A percentile compares a stretch with the other conserved stretches of the same genome.
Conservation (phyloP, 2,888 invertebrate species). For the Biston stratarius region DNA sequence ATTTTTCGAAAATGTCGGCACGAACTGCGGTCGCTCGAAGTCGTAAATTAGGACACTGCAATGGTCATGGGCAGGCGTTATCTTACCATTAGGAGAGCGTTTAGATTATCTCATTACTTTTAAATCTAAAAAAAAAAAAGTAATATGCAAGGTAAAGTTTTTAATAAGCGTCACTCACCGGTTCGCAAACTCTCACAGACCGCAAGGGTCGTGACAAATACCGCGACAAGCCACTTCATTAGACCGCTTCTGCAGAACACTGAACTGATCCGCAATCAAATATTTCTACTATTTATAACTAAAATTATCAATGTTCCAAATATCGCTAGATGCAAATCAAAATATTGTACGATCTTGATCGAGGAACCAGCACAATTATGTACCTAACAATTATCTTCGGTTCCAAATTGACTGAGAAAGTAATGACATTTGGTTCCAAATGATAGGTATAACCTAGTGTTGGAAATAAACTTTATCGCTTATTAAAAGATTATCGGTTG, state of each 20-base stretch:
- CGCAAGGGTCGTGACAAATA: background rate
- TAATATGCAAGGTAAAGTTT: no score
- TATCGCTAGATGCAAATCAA: slow-evolving; percentile 1
- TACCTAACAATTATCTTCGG: background rate
- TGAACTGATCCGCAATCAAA: background rate
- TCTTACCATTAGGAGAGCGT: no score
- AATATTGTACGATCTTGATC: background rate
- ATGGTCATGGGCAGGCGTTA: no score
- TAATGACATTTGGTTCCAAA: background rate
- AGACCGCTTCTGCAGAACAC: background rate
- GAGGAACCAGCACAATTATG: background rate
- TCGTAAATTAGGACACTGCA: no score
- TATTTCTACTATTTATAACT: slow-evolving; percentile 4
- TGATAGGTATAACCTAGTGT: background rate
- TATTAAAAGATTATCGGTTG: background rate
- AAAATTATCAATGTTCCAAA: slow-evolving; percentile 6
- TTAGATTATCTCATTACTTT: no score
- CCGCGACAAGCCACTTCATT: slow-evolving; percentile 2
- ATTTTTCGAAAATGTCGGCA: no score
- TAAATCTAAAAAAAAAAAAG: no score
- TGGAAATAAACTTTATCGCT: slow-evolving; percentile 4
- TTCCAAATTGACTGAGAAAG: background rate
- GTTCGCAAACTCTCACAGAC: slow-evolving; percentile 1
- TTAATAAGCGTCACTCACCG: background rate
- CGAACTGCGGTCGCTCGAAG: no score